phyloP scores from a whole-genome alignment of 2,113 vertebrate genomes.

The Xerus inauris region DNA sequence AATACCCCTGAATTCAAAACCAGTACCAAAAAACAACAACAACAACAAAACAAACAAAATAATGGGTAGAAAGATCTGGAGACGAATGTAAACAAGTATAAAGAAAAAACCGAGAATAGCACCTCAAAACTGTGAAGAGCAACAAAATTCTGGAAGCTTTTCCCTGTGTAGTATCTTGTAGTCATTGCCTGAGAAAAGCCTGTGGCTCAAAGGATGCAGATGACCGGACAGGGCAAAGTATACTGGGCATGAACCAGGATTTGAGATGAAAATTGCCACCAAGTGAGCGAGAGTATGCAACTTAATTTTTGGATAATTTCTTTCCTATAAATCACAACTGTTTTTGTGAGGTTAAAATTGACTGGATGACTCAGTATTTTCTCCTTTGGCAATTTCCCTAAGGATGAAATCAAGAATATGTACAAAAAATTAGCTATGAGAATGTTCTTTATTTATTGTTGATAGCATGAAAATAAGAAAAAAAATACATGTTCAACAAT shows the following conservation, averaged over 20 bases:
- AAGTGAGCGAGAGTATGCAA: background rate
- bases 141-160: background rate
- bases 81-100: background rate
- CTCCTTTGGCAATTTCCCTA: background rate
- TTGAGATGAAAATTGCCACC: background rate
- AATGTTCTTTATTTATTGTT: background rate
- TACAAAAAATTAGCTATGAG: background rate
- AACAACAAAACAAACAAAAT: too few species aligned
- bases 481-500: background rate
- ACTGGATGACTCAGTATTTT: background rate
- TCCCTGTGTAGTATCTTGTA: background rate
- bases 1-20: too few species aligned
- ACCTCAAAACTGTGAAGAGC: background rate
- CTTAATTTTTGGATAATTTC: background rate
- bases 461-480: background rate
- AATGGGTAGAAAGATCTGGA: background rate
- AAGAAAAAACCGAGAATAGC: background rate
- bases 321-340: background rate
- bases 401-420: background rate
- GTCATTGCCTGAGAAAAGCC: background rate
- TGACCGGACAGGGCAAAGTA: background rate
- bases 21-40: too few species aligned
- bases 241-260: background rate
- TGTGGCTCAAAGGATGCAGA: background rate
- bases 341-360: background rate